Percentiles rank a stretch among this genome's conserved stretches.
Evolutionary conservation across 2,888 invertebrate species (phyloP).

Genomic region (Chaetogeoica ovagalla): DNA sequence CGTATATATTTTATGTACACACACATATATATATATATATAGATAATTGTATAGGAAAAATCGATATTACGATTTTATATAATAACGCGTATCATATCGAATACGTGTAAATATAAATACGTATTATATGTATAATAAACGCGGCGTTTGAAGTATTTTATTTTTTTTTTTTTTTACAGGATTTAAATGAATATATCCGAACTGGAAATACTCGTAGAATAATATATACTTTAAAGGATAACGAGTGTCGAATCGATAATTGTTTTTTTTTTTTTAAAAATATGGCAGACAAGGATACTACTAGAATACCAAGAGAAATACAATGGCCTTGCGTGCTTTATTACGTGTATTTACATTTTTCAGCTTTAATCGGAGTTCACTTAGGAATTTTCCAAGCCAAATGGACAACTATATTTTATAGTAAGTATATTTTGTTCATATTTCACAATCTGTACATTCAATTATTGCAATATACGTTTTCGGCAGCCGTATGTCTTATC

Average conservation of each 20-base stretch:
- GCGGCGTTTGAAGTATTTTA: background rate
- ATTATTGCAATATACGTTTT: slow-evolving; percentile 54
- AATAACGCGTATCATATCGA: background rate
- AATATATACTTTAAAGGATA: background rate
- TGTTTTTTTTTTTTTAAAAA: background rate
- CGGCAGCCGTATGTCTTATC: slow-evolving; percentile 68
- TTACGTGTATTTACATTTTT: slow-evolving; percentile 73
- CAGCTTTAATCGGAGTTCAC: slow-evolving; percentile 70
- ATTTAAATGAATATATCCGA: background rate
- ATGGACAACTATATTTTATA: slow-evolving; percentile 67
- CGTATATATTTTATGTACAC: too few relatives aligned
- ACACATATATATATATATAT: too few relatives aligned
- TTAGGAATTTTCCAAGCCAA: slow-evolving; percentile 66
- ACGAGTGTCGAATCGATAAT: background rate
- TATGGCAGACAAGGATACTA: slow-evolving; percentile 19
- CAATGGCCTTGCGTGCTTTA: slow-evolving; percentile 75
- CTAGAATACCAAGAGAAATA: slow-evolving; percentile 60
- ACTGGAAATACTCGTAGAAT: background rate
- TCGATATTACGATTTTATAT: too few relatives aligned
- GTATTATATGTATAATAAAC: too few relatives aligned
- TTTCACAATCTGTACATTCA: background rate
- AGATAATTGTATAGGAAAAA: too few relatives aligned
- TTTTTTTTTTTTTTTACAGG: slow-evolving; percentile 8
- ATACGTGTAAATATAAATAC: background rate
- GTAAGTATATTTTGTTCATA: slow-evolving; percentile 62